Evolutionary conservation across 2,113 vertebrate genomes (phyloP).

Genomic region (western clawed frog (Xenopus tropicalis)): DNA sequence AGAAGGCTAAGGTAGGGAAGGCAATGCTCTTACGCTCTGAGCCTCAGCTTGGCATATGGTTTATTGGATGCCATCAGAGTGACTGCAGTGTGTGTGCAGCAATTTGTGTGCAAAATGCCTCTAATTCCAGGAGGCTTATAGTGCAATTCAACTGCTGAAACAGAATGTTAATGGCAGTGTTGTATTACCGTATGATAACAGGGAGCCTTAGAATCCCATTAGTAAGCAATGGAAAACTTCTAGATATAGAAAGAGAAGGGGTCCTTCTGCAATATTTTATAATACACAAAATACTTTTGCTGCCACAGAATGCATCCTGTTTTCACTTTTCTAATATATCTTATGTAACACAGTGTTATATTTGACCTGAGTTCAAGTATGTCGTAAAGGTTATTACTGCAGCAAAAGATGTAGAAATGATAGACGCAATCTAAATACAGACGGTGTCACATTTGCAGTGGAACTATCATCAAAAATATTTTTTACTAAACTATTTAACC

Average conservation of each 20-base stretch:
- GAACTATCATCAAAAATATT: too few relatives aligned
- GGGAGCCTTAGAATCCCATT: conserved; percentile 24
- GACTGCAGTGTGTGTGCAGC: conserved; percentile 30
- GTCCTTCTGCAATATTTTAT: conserved; percentile 4
- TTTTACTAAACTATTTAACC: too few relatives aligned
- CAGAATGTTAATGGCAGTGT: conserved; percentile 43
- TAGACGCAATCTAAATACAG: too few relatives aligned
- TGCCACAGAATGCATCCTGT: too few relatives aligned
- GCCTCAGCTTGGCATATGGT: conserved; percentile 39
- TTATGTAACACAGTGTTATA: too few relatives aligned
- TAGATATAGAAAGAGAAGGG: conserved; percentile 18
- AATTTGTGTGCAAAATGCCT: conserved; percentile 42
- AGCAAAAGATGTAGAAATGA: too few relatives aligned
- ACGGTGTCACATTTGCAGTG: too few relatives aligned
- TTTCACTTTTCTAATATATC: too few relatives aligned
- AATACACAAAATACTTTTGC: too few relatives aligned
- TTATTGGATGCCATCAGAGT: conserved; percentile 32
- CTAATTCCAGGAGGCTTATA: conserved; percentile 44
- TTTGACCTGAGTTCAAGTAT: too few relatives aligned
- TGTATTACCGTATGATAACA: conserved; percentile 39
- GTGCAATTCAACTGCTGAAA: conserved; percentile 29
- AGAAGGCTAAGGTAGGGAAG: conserved; percentile 33
- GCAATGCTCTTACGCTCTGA: not conserved
- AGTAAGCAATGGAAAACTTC: conserved; percentile 22
- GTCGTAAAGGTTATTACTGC: too few relatives aligned